Base-by-base conservation (phyloP, 2,888 invertebrate species). In the Machimus atricapillus region DNA sequence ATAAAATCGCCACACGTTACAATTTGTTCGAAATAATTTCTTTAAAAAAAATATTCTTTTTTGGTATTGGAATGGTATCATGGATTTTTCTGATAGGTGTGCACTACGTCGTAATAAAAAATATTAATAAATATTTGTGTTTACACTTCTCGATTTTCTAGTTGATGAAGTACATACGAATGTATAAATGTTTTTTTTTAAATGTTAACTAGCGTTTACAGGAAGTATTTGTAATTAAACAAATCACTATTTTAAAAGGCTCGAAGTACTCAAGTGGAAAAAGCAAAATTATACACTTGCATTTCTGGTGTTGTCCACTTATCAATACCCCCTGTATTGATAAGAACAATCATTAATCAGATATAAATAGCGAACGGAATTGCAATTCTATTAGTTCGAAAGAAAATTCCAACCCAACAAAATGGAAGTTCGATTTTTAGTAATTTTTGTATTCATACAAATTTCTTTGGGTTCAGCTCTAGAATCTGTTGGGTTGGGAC, bases 261-360 rank as follows among this genome's bases (percentile, higher is more conserved):
- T 66, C 12, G 1, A 12, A 23, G 14, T 3, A 27, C 3, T 66
- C 12, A 27, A 66, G 27, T 66, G 66, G 4, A 66, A 12, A 66
- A 27, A 19, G 66, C 12, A 66, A 66, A 66, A 6, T 12, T 0
- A 27, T 23, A 66, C n/a, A n/a, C 23, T 12, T 66, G 66, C 66
- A 66, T 27, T 66, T 66, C 19, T 12, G 19, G 23, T 27, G 3
- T 66, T 27, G 66, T 66, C 1, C 27, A 66, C 27, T 78, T 78
- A 78, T 78, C 78, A 78, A 40, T 40, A 46, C 78, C 78, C 78
- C 78, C 78, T 43, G 46, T 23, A 23, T 78, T 43, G 78, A 78
- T 78, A 78, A 78, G 7, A 43, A 40, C 23, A 40, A 31, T 43
- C 43, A 14, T 19, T 14, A 43, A 14, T 0, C 2, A 19, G 19